Evolutionary conservation across 2,888 invertebrate genomes (phyloP), one percentile per base, ranked within the genome.

Genomic region (Drosophila meridiana): DNA sequence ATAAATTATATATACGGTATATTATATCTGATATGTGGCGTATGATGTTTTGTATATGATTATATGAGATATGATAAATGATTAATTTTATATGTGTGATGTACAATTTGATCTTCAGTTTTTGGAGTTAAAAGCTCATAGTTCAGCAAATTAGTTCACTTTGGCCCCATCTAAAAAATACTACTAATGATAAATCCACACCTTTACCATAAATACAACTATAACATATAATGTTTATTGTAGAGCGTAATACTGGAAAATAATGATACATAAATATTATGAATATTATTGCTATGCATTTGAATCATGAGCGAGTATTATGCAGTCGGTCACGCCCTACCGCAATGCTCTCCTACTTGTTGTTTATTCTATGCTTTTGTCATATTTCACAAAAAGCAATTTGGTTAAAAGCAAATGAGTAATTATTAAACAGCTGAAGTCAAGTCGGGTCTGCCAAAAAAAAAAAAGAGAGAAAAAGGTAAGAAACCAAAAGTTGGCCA

Each of bases 391-490:
- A 73, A 73, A 87, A 88, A 78, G 73, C 83, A 83, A 87, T 87
- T 85, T 87, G 69, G 88, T 64, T 76, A 80, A 76, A 78, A 87
- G 70, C 53, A 89, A 89, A 76, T 88, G 76, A 88, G 86, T 86
- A 83, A 89, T 88, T 85, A 86, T 78, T 78, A 83, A 83, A 78
- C 60, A 70, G 58, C 63, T 65, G 38, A 50, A 20, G 26, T 30
- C 11, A 64, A 48, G 38, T 20, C 62, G 42, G 53, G 7, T n/a
- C 56, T 26, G 11, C 36, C 2, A 11, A 36, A 36, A 36, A 36
- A 36, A 34, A 38, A 36, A 36, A 45, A 26, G 13, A 28, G 13
- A 28, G 30, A 38, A 59, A 62, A 64, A 65, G 67, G 61, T 65
- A 58, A 34, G 53, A 65, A 57, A 20, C 55, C 53, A 63, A 69